Evolutionary conservation across 1,140 invertebrate species (phyloP), one percentile per base, ranked within the genome.

Genomic region (Probaryconus sp.): DNA sequence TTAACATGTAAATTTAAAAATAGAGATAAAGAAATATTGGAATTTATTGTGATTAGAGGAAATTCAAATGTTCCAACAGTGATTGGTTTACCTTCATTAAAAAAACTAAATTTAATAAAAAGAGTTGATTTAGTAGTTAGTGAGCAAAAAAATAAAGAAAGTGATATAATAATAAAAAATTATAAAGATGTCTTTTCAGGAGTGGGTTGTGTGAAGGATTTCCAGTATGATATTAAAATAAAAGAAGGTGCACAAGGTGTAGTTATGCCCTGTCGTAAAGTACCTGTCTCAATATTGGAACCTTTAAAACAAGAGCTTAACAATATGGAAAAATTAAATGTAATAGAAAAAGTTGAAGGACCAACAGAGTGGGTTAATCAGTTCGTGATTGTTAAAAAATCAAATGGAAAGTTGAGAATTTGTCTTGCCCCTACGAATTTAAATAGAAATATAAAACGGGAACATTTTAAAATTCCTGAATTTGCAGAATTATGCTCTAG

Each of bases 381-480:
- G 4, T 78, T 88, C 33, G 78, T 89, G 2, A 60, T 82, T 6
- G 84, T 87, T 2, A 78, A 75, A n/a, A 88, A 89, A 64, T 28
- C 74, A 13, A 82, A 86, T 76, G 81, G 40, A 2, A 10, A 11
- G 5, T 24, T 43, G n/a, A 11, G 40, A 21, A 43, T 43, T 13
- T 43, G 40, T 18, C 20, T 43, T 1, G 40, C 18, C n/a, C 40
- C 20, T 9, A 43, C 10, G 2, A 1, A 43, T 18, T 20, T 43
- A 21, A 43, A 43, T 43, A 2, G 5, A 43, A 24, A 24, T 43
- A 43, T 43, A n/a, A 5, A 2, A 4, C 17, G 40, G 2, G 40
- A 20, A 11, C 20, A 43, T 21, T 43, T 21, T 43, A 11, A 43
- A 11, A 43, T 43, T 10, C 20, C 40, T 5, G 21, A 5, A 4